These are phyloP conservation scores for Muscina levida DNA, from an alignment of 2,888 invertebrate species.

Conservation along the genomic window DNA sequence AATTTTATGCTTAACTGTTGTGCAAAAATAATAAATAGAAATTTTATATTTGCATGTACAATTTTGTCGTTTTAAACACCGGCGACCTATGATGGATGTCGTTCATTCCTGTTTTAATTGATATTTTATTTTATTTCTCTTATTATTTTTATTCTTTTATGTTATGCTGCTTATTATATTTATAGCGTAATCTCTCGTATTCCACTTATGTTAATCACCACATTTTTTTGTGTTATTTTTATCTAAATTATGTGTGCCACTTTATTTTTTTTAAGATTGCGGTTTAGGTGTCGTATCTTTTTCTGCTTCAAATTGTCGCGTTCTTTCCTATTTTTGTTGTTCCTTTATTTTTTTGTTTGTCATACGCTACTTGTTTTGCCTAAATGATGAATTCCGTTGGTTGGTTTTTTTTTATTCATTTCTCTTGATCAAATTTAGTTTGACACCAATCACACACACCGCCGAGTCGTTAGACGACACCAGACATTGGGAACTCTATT, in stretches of 20 bases:
- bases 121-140: background rate
- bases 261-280: conserved; percentile 4
- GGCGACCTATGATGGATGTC: too few species aligned
- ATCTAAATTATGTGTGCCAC: conserved; percentile 31
- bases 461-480: background rate
- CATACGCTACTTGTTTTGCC: background rate
- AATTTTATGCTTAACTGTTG: background rate
- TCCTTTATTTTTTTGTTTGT: background rate
- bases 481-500: conserved; percentile 29
- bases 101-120: background rate
- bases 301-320: background rate
- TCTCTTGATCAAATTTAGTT: background rate
- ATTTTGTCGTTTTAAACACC: too few species aligned
- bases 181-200: too few species aligned
- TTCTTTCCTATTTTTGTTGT: background rate
- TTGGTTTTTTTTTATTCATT: background rate
- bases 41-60: too few species aligned
- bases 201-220: too few species aligned
- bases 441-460: conserved; percentile 26
- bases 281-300: too few species aligned
- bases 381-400: background rate
- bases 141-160: background rate
- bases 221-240: conserved; percentile 21
- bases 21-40: too few species aligned
- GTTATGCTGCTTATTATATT: background rate